phyloP scores from a whole-genome alignment of 2,888 invertebrate species.

The Amblyjoppa fuscipennis region DNA sequence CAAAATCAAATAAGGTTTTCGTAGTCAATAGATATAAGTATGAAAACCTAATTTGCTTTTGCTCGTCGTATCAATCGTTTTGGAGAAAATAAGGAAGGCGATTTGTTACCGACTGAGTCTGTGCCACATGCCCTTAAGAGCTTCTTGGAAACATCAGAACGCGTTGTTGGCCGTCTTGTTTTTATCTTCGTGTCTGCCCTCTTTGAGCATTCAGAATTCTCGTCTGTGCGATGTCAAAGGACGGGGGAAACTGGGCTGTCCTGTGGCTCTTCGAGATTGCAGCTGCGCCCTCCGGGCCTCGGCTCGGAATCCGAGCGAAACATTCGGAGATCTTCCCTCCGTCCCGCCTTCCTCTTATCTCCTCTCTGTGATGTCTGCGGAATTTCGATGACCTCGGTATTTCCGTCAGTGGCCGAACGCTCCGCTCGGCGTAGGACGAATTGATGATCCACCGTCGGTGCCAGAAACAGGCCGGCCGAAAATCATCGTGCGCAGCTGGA shows the following conservation, averaged over 20 bases:
- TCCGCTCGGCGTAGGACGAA: neutral
- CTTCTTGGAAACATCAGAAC: neutral
- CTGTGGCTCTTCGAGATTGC: constrained; percentile 9
- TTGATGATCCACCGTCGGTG: constrained; percentile 11
- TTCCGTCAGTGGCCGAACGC: neutral
- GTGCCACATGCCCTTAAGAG: neutral
- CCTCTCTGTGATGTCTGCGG: constrained; percentile 22
- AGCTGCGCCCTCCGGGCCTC: neutral
- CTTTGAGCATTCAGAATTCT: constrained; percentile 6
- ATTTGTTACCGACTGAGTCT: no score
- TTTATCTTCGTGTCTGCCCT: neutral
- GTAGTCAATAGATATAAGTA: no score
- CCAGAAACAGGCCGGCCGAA: neutral
- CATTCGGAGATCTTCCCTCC: neutral
- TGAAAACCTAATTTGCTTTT: no score
- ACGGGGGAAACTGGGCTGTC: neutral
- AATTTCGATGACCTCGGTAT: constrained; percentile 35
- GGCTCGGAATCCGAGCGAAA: constrained; percentile 9
- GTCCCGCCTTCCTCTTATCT: neutral
- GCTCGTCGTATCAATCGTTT: no score
- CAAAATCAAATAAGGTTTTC: no score
- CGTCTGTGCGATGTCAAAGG: neutral
- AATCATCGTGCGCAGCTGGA: constrained; percentile 26
- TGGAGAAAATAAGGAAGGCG: no score
- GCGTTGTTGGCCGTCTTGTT: neutral